Base-by-base conservation (phyloP, 2,113 vertebrate genomes). In the Sisor rabdophorus region DNA sequence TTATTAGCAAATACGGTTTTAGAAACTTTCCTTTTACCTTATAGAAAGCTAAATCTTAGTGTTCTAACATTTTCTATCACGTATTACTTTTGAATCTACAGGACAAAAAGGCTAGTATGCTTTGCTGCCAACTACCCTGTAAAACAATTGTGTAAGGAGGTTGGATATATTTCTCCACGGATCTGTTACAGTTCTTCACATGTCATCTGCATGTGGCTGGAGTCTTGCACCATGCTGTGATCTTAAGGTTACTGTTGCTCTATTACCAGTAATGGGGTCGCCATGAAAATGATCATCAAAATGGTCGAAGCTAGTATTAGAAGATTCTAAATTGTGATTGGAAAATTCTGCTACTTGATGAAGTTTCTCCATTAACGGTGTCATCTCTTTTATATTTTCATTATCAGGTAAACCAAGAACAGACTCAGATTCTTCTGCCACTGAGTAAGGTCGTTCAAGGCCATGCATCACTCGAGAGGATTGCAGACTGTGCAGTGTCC, bases 401-500 rank as follows among this genome's bases (percentile, higher is more conserved):
- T 87, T 87, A 59, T 77, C 76, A 3, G 87, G 76, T 79, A 84
- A 85, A 24, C 16, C 67, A 24, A 79, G 80, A 60, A 71, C 75
- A 17, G 82, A 30, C 60, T 87, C 75, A 0, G 83, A 72, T 44
- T 89, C 84, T 17, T 80, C 78, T 16, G 84, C 83, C 2, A 22
- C 24, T 1, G 86, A 72, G 71, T 85, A 83, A 1, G 84, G 85
- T 1, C 79, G 69, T 0, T 89, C 87, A 0, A 73, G 36, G 0
- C 87, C 69, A 0, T 87, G 79, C 54, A 87, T 67, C 79, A 95
- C 93, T 0, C 94, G 93, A 36, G 95, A 95, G 1, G 93, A 92
- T 0, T 94, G 91, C 0, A 94, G 83, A 16, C 94, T 93, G 87
- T 95, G 94, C 84, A 99, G 88, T 28, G 96, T 96, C 82, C 95